phyloP scores from a whole-genome alignment of 2,888 invertebrate genomes.

The Argynnis bischoffii region DNA sequence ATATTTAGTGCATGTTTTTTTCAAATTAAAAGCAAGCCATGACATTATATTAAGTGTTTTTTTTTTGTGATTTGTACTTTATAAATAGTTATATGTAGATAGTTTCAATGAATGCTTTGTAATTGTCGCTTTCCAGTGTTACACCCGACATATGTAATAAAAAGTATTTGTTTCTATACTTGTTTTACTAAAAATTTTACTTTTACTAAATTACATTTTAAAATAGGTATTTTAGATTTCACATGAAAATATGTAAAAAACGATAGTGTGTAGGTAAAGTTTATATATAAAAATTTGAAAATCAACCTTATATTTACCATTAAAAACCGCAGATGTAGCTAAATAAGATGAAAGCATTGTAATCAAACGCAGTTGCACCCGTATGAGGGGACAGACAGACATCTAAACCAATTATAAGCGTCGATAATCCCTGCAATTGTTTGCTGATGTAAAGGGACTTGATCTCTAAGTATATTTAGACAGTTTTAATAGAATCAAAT shows the following conservation, averaged over 20 bases:
- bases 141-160: conserved; percentile 19
- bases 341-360: conserved; percentile 54
- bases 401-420: conserved; percentile 74
- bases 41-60: conserved; percentile 1
- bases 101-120: conserved; percentile 18
- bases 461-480: conserved; percentile 41
- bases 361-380: conserved; percentile 56
- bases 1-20: background rate
- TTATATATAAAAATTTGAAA: background rate
- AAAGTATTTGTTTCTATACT: conserved; percentile 33
- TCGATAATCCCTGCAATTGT: conserved; percentile 68
- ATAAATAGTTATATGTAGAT: background rate
- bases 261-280: background rate
- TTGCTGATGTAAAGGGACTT: conserved; percentile 49
- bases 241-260: background rate
- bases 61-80: background rate
- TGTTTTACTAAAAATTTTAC: conserved; percentile 15
- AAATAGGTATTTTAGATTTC: too few species aligned
- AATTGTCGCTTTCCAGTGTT: conserved; percentile 25
- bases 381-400: conserved; percentile 54
- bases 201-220: background rate
- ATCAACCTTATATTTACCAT: background rate
- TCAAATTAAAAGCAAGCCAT: background rate
- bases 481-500: conserved; percentile 55
- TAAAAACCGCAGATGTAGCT: conserved; percentile 36